Conservation (phyloP, 2,888 invertebrate genomes). For the Scrobipalpa costella region DNA sequence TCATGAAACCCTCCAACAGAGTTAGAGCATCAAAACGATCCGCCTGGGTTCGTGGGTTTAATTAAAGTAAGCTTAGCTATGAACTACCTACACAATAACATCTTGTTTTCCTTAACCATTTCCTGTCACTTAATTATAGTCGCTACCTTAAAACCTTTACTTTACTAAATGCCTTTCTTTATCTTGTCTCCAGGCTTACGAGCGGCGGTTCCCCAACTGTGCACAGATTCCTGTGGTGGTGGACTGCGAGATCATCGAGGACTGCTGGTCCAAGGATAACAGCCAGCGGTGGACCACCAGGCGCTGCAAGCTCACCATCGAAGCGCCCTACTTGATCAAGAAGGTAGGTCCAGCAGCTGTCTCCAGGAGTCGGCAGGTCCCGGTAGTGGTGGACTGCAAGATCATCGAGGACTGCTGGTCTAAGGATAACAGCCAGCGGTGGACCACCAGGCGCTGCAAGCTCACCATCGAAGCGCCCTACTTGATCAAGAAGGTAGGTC, state of each 20-base stretch:
- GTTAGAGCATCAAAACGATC: no score
- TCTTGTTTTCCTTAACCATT: no score
- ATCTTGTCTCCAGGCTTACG: conserved; percentile 88
- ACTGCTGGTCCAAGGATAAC: conserved; percentile 89
- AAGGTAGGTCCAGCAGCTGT: conserved; percentile 85
- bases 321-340: conserved; percentile 96
- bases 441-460: conserved; percentile 92
- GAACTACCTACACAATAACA: no score
- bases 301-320: conserved; percentile 93
- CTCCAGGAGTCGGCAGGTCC: conserved; percentile 97
- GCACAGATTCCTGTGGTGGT: conserved; percentile 97
- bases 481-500: conserved; percentile 91
- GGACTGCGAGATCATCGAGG: conserved; percentile 90
- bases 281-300: conserved; percentile 90
- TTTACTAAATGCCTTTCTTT: not conserved
- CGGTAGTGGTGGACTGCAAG: conserved; percentile 94
- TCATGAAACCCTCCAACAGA: no score
- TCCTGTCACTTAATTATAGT: no score
- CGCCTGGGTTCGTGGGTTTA: no score
- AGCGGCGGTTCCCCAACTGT: conserved; percentile 95
- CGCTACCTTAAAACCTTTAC: no score
- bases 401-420: conserved; percentile 88
- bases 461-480: conserved; percentile 97
- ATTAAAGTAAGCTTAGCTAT: no score
- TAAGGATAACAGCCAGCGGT: conserved; percentile 88